Percentiles rank a stretch among this genome's conserved stretches.
Evolutionary conservation across 2,888 invertebrate genomes (phyloP).

Genomic region (Melanotus villosus): DNA sequence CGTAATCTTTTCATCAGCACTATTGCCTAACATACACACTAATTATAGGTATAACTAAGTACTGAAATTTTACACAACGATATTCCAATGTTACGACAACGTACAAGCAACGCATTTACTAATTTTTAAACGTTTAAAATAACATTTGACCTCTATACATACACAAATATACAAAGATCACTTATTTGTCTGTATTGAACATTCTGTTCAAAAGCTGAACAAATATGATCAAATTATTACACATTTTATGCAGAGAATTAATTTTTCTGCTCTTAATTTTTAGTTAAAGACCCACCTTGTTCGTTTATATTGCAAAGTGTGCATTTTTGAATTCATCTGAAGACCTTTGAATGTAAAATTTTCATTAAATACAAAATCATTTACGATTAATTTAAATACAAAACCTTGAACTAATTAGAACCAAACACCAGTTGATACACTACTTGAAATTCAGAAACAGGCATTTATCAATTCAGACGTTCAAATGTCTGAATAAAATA

Average conservation of each 20-base stretch:
- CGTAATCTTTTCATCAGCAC: not conserved
- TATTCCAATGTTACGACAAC: not conserved
- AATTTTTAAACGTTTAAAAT: slow-evolving; percentile 4
- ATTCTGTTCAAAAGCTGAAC: not conserved
- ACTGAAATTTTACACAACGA: slow-evolving; percentile 18
- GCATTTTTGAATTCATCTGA: no score
- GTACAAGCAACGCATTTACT: not conserved
- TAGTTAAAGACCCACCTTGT: no score
- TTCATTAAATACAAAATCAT: no score
- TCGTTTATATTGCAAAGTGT: no score
- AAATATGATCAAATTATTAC: not conserved
- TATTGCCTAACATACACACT: slow-evolving; percentile 35
- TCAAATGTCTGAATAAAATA: no score
- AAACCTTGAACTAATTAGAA: no score
- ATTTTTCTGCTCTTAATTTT: not conserved
- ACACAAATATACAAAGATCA: slow-evolving; percentile 22
- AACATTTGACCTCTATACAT: slow-evolving; percentile 4
- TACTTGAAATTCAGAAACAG: no score
- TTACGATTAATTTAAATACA: no score
- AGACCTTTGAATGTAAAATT: no score
- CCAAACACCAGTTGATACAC: no score
- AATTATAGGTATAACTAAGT: slow-evolving; percentile 21
- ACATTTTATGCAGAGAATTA: not conserved
- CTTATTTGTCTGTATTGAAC: slow-evolving; percentile 23
- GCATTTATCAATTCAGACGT: no score